Percentiles rank a stretch among this genome's conserved stretches.
Conservation (phyloP, 2,113 vertebrate genomes). For the Myiagra hebetior region DNA sequence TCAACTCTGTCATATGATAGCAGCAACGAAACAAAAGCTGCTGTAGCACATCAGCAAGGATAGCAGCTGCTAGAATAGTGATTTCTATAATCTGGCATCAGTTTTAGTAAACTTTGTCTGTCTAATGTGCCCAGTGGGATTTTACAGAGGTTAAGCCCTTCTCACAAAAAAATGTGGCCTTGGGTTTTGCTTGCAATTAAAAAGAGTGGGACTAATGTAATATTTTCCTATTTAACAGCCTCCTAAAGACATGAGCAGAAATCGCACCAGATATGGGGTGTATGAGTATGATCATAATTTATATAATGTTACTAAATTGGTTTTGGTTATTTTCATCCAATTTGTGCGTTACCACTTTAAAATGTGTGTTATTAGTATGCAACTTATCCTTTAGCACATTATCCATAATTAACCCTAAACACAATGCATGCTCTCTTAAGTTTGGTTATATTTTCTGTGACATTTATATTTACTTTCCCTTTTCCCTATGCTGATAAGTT, state of each 20-base stretch:
- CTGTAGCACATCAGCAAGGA: neutral
- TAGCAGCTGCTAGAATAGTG: neutral
- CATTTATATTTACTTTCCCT: constrained; percentile 23
- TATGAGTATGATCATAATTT: neutral
- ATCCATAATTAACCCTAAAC: neutral
- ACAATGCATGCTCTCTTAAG: constrained; percentile 23
- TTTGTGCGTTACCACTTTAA: neutral
- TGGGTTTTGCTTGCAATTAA: neutral
- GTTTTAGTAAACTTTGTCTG: neutral
- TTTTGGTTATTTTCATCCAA: neutral
- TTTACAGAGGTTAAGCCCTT: neutral
- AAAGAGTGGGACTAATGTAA: neutral
- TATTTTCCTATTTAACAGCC: neutral
- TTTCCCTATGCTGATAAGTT: constrained; percentile 3
- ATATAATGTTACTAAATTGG: neutral
- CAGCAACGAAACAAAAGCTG: neutral
- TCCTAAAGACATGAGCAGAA: neutral
- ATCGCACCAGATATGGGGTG: neutral
- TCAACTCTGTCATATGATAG: neutral
- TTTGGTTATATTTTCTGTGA: constrained; percentile 36
- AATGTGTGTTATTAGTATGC: neutral
- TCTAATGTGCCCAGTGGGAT: neutral
- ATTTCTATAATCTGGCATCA: constrained; percentile 13
- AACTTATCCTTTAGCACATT: constrained; percentile 33
- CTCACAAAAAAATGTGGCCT: neutral